phyloP scores from a whole-genome alignment of 2,797 vertebrate species.

The Rallus crepitans region DNA sequence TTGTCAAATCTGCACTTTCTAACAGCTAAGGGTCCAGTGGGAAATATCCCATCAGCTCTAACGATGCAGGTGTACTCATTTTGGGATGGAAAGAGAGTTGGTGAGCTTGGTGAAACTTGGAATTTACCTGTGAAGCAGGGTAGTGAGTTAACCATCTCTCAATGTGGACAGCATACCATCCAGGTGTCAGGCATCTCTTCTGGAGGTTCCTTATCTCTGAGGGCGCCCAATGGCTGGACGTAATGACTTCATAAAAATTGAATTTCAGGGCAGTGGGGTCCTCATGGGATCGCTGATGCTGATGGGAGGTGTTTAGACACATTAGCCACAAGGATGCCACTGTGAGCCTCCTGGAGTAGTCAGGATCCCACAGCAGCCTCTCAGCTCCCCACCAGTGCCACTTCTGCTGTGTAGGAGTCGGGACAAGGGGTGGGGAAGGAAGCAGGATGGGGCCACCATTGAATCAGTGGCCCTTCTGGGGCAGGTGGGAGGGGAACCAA shows the following conservation, averaged over 20 bases:
- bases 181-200: conserved; percentile 89
- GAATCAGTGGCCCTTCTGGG: background rate
- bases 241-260: conserved; percentile 95
- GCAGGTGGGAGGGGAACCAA: accelerated
- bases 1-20: background rate
- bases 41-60: background rate
- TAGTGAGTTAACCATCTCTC: conserved; percentile 92
- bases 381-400: accelerated
- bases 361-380: background rate
- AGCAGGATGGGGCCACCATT: background rate
- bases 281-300: conserved; percentile 96
- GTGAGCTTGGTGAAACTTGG: background rate
- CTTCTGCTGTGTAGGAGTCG: accelerated
- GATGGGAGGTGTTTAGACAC: background rate
- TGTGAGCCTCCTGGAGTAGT: background rate
- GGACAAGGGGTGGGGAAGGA: background rate
- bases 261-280: conserved; percentile 90
- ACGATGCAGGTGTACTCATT: background rate
- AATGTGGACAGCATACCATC: conserved; percentile 91
- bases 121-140: conserved; percentile 89
- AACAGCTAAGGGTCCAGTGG: background rate
- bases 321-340: background rate
- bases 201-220: conserved; percentile 87
- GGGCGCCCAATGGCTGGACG: conserved; percentile 81
- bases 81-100: accelerated